Evolutionary conservation across 2,888 invertebrate genomes (phyloP), one percentile per base, ranked within the genome.

Genomic region (Strigamia transsilvanica): DNA sequence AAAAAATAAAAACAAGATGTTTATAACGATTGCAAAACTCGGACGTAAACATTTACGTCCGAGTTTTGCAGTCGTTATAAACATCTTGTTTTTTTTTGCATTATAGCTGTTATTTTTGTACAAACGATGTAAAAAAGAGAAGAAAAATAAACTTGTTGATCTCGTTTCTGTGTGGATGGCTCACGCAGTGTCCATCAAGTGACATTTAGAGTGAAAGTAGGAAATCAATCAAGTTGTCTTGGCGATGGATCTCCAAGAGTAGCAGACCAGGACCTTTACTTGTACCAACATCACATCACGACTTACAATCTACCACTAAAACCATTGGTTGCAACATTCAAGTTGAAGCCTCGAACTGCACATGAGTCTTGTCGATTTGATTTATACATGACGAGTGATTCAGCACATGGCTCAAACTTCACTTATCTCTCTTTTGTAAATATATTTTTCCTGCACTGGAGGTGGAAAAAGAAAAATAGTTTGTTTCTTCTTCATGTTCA

Each of bases 201-300:
- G 73, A 73, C 73, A 73, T 23, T 73, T 18, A 56, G 73, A 73
- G 32, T 73, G 73, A 32, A 73, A 73, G 73, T 73, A 32, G 73
- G 9, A 73, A 73, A 73, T 73, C 73, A 73, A 73, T 73, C 73
- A 73, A 73, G 73, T 73, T 73, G 73, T 73, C 73, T 73, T n/a
- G 73, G 73, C 73, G 73, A 73, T 73, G 73, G 73, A 73, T 73
- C 73, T 73, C 73, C 73, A 27, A 73, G 73, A 73, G 73, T 13
- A 73, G 32, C 32, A 73, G 73, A 32, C 27, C 27, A 73, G 32
- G 73, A 73, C 32, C 32, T 27, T 32, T 32, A 23, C 9, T 73
- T 73, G 73, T n/a, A 73, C 73, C 15, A 73, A 73, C 73, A 73
- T 18, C 18, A 56, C 56, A 56, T 56, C 56, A 56, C 56, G 18